Evolutionary conservation across 2,797 vertebrate genomes (phyloP).

Genomic region (Oceanodroma leucorhoa): DNA sequence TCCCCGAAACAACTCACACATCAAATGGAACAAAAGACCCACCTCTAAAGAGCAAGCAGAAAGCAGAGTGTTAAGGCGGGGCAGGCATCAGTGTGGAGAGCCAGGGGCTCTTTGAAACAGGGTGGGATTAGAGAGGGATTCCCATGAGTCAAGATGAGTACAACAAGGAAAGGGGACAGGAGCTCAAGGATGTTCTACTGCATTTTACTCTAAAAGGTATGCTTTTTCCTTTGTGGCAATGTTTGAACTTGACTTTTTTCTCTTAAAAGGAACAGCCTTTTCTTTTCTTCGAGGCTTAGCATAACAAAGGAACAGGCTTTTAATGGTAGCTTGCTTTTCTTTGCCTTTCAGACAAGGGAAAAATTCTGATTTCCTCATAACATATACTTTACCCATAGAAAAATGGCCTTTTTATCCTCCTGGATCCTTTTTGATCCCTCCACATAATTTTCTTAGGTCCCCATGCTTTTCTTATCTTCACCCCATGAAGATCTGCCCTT

Average conservation of each 20-base stretch:
- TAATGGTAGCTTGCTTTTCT: not conserved
- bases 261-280: not conserved
- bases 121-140: not conserved
- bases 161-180: not conserved
- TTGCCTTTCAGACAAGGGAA: not conserved
- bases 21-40: not conserved
- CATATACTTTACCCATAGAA: not conserved
- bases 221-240: not conserved
- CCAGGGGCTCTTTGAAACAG: not conserved
- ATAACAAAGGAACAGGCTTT: constrained; percentile 7
- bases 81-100: not conserved
- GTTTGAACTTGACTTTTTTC: not conserved
- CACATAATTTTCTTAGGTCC: not conserved
- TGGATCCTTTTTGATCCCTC: not conserved
- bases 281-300: not conserved
- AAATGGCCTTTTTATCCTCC: not conserved
- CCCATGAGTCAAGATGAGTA: not conserved
- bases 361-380: not conserved
- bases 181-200: not conserved
- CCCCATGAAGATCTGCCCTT: not conserved
- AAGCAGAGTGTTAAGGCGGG: not conserved
- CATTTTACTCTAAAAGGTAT: not conserved
- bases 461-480: not conserved
- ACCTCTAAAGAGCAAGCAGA: not conserved
- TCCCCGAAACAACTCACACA: not conserved